These are phyloP conservation scores for Ceratosolen solmsi DNA, from an alignment of 1,140 invertebrate species.

Conservation along the genomic window DNA sequence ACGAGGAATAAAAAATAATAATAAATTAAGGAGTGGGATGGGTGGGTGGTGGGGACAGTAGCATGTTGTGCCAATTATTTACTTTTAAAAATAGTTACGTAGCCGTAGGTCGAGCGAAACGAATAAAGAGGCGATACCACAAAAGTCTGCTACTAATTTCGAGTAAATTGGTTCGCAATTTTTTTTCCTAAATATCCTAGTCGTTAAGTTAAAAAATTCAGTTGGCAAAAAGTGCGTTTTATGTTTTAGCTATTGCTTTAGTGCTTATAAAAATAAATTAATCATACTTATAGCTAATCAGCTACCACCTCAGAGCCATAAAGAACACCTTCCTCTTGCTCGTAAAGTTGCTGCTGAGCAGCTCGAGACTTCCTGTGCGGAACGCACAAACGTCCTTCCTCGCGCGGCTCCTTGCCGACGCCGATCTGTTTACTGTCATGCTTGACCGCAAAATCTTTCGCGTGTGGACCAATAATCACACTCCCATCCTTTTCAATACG, in stretches of 20 bases:
- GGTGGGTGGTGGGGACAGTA: not conserved
- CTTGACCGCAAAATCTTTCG: not conserved
- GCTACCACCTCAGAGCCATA: not conserved
- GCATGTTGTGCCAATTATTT: not conserved
- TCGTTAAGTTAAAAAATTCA: not conserved
- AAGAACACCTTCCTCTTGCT: not conserved
- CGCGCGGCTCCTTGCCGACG: not conserved
- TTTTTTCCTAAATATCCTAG: not conserved
- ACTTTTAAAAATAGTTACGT: not conserved
- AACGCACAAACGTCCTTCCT: not conserved
- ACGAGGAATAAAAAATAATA: no score
- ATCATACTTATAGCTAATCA: constrained; percentile 1
- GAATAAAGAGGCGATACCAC: not conserved
- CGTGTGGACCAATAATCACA: not conserved
- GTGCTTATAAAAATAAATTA: constrained; percentile 3
- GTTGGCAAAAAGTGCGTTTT: not conserved
- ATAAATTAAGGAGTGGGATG: no score
- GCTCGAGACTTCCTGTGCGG: not conserved
- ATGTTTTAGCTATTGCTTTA: not conserved
- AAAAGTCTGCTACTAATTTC: not conserved
- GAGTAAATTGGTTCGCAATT: not conserved
- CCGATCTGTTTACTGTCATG: not conserved
- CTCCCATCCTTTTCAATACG: not conserved
- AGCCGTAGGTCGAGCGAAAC: not conserved
- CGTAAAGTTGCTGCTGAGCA: not conserved